Conservation (phyloP, 2,113 vertebrate genomes). For the Mobula hypostoma region DNA sequence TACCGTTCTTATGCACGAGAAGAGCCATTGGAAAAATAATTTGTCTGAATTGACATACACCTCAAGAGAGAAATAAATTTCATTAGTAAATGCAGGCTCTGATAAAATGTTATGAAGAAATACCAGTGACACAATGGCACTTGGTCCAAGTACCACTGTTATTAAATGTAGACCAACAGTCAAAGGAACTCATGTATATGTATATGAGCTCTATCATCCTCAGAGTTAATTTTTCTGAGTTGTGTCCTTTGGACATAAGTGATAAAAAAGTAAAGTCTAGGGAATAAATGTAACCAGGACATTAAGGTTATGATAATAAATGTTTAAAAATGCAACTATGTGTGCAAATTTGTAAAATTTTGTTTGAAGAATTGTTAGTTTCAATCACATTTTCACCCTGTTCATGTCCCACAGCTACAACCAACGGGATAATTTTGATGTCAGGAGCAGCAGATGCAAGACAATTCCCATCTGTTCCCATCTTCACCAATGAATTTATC, state of each 20-base stretch:
- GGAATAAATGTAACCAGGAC: background rate
- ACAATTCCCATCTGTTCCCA: background rate
- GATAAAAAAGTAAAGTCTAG: background rate
- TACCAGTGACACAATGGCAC: background rate
- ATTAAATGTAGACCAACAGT: background rate
- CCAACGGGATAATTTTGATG: background rate
- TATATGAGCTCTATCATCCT: background rate
- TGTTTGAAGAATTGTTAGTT: background rate
- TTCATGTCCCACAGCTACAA: background rate
- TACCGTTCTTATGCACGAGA: background rate
- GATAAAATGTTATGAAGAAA: background rate
- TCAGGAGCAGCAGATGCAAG: background rate
- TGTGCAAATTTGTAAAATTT: background rate
- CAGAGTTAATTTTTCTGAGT: background rate
- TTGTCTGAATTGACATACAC: background rate
- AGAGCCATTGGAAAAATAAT: background rate
- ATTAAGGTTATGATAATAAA: background rate
- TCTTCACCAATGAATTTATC: background rate
- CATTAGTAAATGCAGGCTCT: background rate
- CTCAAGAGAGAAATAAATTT: background rate
- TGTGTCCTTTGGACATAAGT: background rate
- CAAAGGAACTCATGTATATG: background rate
- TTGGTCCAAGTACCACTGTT: background rate
- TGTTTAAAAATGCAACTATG: background rate
- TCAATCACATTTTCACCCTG: background rate